Conservation (phyloP, 1,140 invertebrate genomes). For the Zaprionus gabonicus region DNA sequence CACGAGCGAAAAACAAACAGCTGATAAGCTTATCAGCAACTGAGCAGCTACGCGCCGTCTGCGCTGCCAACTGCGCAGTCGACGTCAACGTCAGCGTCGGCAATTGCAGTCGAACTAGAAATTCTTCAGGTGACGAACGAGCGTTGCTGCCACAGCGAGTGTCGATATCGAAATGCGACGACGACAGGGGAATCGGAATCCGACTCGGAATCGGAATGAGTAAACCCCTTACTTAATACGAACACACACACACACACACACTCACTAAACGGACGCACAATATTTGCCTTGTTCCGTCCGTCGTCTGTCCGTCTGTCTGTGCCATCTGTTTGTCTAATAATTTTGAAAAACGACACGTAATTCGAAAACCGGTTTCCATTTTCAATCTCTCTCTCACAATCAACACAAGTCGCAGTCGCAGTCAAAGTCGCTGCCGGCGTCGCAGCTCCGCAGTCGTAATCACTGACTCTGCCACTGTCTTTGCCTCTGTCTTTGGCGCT, state of each 20-base stretch:
- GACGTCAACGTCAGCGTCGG: background rate
- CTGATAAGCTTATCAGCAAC: slow-evolving; percentile 73
- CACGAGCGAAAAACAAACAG: slow-evolving; percentile 22
- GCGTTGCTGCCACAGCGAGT: background rate
- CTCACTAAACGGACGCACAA: slow-evolving; percentile 40
- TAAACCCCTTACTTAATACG: background rate
- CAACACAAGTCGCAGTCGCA: background rate
- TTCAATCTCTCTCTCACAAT: slow-evolving; percentile 34
- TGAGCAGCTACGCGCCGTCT: background rate
- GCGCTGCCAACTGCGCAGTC: slow-evolving; percentile 9
- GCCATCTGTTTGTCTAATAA: slow-evolving; percentile 39
- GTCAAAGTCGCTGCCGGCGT: background rate
- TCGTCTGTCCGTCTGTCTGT: background rate
- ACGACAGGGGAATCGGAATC: background rate
- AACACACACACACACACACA: background rate
- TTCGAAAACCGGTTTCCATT: slow-evolving; percentile 58
- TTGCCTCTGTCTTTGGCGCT: no score
- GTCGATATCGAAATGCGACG: background rate
- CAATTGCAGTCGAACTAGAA: slow-evolving; percentile 24
- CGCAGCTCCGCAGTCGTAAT: background rate
- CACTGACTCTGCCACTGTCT: background rate
- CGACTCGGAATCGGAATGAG: slow-evolving; percentile 9
- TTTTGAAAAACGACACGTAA: slow-evolving; percentile 52
- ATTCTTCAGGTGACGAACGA: slow-evolving; percentile 35
- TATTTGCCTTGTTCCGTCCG: slow-evolving; percentile 19